These are phyloP conservation scores for Torymus texanus DNA, from an alignment of 2,888 invertebrate species.

Conservation along the genomic window DNA sequence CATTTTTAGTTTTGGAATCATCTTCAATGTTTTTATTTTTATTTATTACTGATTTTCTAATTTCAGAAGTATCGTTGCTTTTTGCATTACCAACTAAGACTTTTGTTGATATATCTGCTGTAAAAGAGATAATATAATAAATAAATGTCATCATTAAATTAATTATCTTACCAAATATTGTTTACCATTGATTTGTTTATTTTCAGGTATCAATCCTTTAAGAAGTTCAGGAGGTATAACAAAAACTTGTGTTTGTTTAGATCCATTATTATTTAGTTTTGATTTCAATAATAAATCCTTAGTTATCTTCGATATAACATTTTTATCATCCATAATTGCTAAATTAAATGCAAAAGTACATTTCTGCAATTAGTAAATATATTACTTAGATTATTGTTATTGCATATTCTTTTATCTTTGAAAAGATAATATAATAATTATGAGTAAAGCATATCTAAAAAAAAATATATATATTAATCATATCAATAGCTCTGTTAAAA, in stretches of 20 bases:
- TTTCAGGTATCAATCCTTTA: constrained; percentile 53
- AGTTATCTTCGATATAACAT: neutral
- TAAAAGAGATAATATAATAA: too few species aligned
- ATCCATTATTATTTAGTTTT: constrained; percentile 3
- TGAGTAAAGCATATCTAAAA: too few species aligned
- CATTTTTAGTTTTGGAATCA: too few species aligned
- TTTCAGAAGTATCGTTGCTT: too few species aligned
- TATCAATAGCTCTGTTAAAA: too few species aligned
- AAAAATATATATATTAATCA: too few species aligned
- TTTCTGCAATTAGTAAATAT: constrained; percentile 5
- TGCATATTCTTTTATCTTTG: too few species aligned
- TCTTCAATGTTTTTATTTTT: too few species aligned
- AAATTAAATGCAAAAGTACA: neutral
- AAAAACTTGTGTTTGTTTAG: constrained; percentile 55
- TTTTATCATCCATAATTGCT: constrained; percentile 27
- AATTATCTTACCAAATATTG: constrained; percentile 9
- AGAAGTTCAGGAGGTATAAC: constrained; percentile 57
- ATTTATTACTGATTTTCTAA: too few species aligned
- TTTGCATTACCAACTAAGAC: too few species aligned
- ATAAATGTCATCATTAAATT: neutral
- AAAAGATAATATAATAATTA: too few species aligned
- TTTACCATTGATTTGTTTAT: constrained; percentile 37
- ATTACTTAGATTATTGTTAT: neutral
- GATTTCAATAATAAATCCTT: constrained; percentile 5
- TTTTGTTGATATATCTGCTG: too few species aligned